Base-by-base conservation (phyloP, 2,888 invertebrate genomes). In the Therioaphis trifolii region DNA sequence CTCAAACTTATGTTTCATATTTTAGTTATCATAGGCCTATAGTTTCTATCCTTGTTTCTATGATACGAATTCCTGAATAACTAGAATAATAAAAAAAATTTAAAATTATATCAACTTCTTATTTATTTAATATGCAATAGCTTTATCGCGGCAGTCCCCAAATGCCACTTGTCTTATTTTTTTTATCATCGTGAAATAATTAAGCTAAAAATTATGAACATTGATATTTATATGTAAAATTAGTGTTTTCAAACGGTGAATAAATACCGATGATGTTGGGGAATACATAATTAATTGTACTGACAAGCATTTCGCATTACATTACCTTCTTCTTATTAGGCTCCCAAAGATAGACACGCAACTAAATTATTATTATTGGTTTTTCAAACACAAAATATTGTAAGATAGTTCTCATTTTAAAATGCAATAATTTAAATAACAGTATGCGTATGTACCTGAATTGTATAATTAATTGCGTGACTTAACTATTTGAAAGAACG, bases 401-500 rank as follows among this genome's bases (percentile, higher is more conserved):
- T 29, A 24, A 43, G 18, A 49, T 71, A 7, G 7, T 24, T 46
- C 15, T 46, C 24, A n/a, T 49, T 52, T 52, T 72, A 11, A 24
- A 69, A 46, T 5, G 21, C 24, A 5, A 43, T 69, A 69, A 18
- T 43, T 68, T n/a, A 43, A 68, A 68, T 43, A 40, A 21, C 43
- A 21, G 3, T 21, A n/a, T 18, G 11, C 63, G 1, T 15, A 18
- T 69, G 18, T 71, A 69, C 43, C 14, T 46, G 14, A 12, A 55
- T 61, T 15, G 14, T 11, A 43, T 58, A 18, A 58, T 74, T 74
- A 58, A 58, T 75, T 46, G 46, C 46, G 29, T 63, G 46, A 63
- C 29, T n/a, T 29, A 29, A 24, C 14, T n/a, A 12, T 76, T 43
- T 29, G 14, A n/a, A n/a, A n/a, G n/a, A n/a, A n/a, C n/a, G 14